These are phyloP conservation scores for Cisticola juncidis DNA, from an alignment of 2,113 vertebrate genomes.

Conservation along the genomic window DNA sequence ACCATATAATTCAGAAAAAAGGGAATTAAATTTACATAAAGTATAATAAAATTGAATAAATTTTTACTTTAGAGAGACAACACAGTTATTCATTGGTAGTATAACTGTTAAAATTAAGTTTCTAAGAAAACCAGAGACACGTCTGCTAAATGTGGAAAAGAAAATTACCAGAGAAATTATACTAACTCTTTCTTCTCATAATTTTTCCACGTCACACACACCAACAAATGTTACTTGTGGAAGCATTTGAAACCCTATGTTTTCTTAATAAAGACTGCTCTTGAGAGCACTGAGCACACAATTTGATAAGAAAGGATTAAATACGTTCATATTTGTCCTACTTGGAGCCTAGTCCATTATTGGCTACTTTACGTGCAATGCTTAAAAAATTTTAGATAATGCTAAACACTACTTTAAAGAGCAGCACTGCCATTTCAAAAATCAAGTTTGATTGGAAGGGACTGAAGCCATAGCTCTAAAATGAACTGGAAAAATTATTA, in stretches of 20 bases:
- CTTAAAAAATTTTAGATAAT: background rate
- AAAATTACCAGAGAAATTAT: background rate
- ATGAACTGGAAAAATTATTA: background rate
- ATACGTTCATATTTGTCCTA: conserved; percentile 5
- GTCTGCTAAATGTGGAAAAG: background rate
- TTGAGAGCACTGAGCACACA: background rate
- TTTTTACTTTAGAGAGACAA: conserved; percentile 24
- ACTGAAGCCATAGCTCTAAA: background rate
- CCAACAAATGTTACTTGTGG: background rate
- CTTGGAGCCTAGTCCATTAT: conserved; percentile 11
- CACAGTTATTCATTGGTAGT: background rate
- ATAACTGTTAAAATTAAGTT: conserved; percentile 40
- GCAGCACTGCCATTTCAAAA: background rate
- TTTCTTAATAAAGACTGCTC: conserved; percentile 22
- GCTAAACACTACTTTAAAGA: background rate
- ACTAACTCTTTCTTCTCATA: background rate
- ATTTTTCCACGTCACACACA: background rate
- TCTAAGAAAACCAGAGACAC: background rate
- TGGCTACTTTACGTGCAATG: background rate
- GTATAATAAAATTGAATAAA: conserved; percentile 22
- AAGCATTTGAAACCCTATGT: background rate
- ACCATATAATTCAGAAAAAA: background rate
- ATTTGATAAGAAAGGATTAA: conserved; percentile 15
- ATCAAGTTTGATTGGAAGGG: background rate
- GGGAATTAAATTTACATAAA: conserved; percentile 15